Evolutionary conservation across 64 coral and sea anemone species (phyloP).

Genomic region (Montipora capricornis): DNA sequence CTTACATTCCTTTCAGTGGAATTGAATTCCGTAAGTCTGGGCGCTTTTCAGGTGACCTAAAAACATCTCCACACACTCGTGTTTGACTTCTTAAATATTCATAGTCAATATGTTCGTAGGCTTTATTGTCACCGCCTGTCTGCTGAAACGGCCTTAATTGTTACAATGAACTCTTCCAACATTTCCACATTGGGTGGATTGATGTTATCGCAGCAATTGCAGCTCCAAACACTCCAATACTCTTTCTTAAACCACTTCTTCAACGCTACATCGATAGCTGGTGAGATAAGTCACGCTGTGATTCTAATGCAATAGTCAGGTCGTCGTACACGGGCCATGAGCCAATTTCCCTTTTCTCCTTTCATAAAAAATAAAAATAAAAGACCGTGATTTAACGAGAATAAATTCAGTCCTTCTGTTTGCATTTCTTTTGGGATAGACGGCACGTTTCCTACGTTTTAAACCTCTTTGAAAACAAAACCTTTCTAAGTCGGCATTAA

Average conservation of each 20-base stretch:
- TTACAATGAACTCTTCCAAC: background rate
- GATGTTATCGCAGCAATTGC: background rate
- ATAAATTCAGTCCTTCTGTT: background rate
- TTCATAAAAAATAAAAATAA: too few species aligned
- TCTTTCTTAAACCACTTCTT: background rate
- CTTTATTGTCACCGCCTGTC: background rate
- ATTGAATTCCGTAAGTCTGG: background rate
- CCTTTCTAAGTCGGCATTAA: background rate
- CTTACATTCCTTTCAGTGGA: background rate
- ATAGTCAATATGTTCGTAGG: background rate
- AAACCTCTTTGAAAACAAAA: constrained; percentile 5
- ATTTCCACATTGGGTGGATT: background rate
- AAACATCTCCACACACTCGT: background rate
- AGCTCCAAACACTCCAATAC: background rate
- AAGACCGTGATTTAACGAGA: background rate
- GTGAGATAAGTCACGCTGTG: too few species aligned
- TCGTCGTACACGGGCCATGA: too few species aligned
- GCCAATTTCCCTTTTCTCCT: too few species aligned
- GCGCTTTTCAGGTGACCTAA: background rate
- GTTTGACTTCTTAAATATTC: background rate
- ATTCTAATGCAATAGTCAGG: too few species aligned
- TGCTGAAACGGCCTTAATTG: background rate
- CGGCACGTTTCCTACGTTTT: background rate
- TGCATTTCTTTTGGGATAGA: background rate
- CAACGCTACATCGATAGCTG: too few species aligned